Percentiles rank a stretch among this genome's conserved stretches.
Evolutionary conservation across 1,140 invertebrate genomes (phyloP).

Genomic region (Saccostrea echinata): DNA sequence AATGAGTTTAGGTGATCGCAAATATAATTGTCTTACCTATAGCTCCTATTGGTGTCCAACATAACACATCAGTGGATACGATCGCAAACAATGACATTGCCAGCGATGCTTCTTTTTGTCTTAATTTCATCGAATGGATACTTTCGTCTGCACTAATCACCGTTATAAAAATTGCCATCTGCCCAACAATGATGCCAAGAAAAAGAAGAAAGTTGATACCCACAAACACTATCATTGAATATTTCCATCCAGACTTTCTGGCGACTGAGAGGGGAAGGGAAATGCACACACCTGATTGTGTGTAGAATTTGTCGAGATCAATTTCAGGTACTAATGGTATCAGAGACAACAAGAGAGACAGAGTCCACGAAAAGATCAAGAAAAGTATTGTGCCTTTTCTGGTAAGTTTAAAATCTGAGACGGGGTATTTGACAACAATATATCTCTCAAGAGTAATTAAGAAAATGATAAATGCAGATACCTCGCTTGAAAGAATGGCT

Average conservation of each 20-base stretch:
- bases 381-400: not conserved
- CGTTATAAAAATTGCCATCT: not conserved
- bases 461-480: constrained; percentile 81
- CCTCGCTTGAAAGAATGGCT: constrained; percentile 85
- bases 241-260: not conserved
- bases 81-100: not conserved
- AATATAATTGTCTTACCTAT: constrained; percentile 26
- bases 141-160: not conserved
- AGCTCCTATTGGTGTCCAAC: not conserved
- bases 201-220: constrained; percentile 28
- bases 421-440: constrained; percentile 68
- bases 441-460: constrained; percentile 72
- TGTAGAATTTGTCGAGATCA: not conserved
- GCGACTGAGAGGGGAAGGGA: not conserved
- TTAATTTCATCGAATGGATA: not conserved
- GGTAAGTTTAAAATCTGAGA: constrained; percentile 47
- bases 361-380: not conserved
- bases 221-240: constrained; percentile 18
- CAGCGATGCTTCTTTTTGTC: not conserved
- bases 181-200: constrained; percentile 19
- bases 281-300: constrained; percentile 12
- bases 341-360: not conserved
- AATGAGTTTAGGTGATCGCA: no score
- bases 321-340: not conserved
- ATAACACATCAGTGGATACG: constrained; percentile 1